phyloP scores from a whole-genome alignment of 2,113 vertebrate genomes.

The Lamprotornis superbus region DNA sequence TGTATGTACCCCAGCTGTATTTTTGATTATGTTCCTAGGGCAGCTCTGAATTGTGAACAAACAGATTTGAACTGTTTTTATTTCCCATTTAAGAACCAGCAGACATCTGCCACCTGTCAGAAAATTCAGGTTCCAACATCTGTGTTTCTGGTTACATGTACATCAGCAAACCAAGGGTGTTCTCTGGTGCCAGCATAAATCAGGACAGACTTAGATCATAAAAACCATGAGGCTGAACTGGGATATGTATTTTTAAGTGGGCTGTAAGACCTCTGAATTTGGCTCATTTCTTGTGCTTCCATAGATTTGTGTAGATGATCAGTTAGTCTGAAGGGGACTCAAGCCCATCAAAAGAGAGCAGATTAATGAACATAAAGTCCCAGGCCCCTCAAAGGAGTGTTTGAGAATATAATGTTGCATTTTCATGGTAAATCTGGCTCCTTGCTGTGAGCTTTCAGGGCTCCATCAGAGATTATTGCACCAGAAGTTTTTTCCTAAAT shows the following conservation, averaged over 20 bases:
- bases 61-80: background rate
- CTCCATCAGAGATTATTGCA: background rate
- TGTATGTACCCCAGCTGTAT: background rate
- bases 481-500: background rate
- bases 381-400: background rate
- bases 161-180: background rate
- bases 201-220: background rate
- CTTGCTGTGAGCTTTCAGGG: background rate
- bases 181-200: background rate
- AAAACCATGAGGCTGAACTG: background rate
- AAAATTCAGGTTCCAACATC: background rate
- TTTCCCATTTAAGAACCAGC: background rate
- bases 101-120: background rate
- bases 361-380: background rate
- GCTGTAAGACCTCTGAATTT: background rate
- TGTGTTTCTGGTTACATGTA: background rate
- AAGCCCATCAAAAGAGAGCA: background rate
- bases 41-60: background rate
- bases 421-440: background rate
- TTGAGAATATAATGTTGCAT: background rate
- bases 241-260: background rate
- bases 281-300: background rate
- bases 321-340: background rate
- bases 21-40: background rate
- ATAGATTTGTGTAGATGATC: background rate